phyloP scores from a whole-genome alignment of 2,888 invertebrate species.

The Cryptocephalus primarius region DNA sequence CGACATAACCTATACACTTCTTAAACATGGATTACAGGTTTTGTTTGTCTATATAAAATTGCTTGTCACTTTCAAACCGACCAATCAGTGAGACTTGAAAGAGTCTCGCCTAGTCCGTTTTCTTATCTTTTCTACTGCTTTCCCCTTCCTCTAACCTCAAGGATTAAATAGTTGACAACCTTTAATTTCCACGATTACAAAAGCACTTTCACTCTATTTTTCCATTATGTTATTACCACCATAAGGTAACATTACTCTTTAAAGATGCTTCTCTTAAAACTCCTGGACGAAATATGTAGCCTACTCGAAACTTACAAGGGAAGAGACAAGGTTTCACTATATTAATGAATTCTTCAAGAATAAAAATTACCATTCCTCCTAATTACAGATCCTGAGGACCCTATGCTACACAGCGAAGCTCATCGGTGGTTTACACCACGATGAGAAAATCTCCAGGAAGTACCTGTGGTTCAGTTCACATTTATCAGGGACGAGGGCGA shows the following conservation, averaged over 20 bases:
- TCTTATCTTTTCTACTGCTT: too few species aligned
- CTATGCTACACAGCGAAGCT: slow-evolving; percentile 69
- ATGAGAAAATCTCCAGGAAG: slow-evolving; percentile 48
- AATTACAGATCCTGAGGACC: slow-evolving; percentile 56
- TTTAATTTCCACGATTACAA: too few species aligned
- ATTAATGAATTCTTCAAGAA: neutral
- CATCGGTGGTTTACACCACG: slow-evolving; percentile 51
- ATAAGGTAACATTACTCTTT: neutral
- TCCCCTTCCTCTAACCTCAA: too few species aligned
- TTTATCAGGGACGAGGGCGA: slow-evolving; percentile 64
- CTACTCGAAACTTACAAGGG: slow-evolving; percentile 72
- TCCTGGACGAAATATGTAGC: slow-evolving; percentile 46
- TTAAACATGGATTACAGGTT: too few species aligned
- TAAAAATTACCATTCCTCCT: neutral
- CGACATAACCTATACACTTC: too few species aligned
- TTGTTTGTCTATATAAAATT: too few species aligned
- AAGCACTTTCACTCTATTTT: too few species aligned
- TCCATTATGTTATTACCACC: too few species aligned
- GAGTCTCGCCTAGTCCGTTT: too few species aligned
- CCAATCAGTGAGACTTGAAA: too few species aligned
- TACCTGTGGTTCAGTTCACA: slow-evolving; percentile 53
- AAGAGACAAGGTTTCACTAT: slow-evolving; percentile 62
- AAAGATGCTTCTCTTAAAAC: slow-evolving; percentile 9
- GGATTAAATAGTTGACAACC: too few species aligned
- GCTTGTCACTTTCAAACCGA: too few species aligned